Percentiles rank a stretch among this genome's conserved stretches.
Conservation (phyloP, 92 coral and sea anemone species). For the Paramuricea clavata region DNA sequence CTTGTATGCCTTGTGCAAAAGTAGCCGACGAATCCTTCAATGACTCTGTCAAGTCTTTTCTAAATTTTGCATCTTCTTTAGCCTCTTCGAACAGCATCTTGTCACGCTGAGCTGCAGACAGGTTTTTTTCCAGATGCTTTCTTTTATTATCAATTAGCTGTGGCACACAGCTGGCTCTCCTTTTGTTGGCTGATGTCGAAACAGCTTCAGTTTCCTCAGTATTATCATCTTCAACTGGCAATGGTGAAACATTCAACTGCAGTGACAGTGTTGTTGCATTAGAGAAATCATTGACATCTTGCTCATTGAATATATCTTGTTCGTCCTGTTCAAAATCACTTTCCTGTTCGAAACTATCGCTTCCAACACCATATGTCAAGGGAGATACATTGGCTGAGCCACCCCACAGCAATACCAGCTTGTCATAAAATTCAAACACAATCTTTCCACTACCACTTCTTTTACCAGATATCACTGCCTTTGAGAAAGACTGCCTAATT, state of each 20-base stretch:
- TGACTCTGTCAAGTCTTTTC: constrained; percentile 63
- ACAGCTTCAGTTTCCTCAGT: background rate
- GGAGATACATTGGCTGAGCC: constrained; percentile 52
- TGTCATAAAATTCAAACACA: constrained; percentile 61
- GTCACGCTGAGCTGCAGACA: constrained; percentile 67
- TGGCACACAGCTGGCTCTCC: constrained; percentile 72
- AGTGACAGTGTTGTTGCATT: background rate
- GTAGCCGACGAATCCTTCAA: constrained; percentile 66
- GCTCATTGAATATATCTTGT: background rate
- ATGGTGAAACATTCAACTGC: background rate
- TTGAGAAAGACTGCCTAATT: constrained; percentile 67
- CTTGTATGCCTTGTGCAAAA: constrained; percentile 64
- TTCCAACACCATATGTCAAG: constrained; percentile 64
- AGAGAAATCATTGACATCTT: background rate
- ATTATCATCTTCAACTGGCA: background rate
- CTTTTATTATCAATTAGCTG: constrained; percentile 72
- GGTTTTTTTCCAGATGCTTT: constrained; percentile 66
- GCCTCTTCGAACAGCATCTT: constrained; percentile 60
- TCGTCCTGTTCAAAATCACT: background rate
- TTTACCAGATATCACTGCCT: constrained; percentile 69
- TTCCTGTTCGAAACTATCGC: constrained; percentile 54
- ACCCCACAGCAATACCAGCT: constrained; percentile 58
- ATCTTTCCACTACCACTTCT: constrained; percentile 71
- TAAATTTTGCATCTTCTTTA: constrained; percentile 75
- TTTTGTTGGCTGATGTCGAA: constrained; percentile 43